Percentiles rank a stretch among this genome's conserved stretches.
Evolutionary conservation across 2,797 vertebrate species (phyloP).

Genomic region (Sebastes aleutianus): DNA sequence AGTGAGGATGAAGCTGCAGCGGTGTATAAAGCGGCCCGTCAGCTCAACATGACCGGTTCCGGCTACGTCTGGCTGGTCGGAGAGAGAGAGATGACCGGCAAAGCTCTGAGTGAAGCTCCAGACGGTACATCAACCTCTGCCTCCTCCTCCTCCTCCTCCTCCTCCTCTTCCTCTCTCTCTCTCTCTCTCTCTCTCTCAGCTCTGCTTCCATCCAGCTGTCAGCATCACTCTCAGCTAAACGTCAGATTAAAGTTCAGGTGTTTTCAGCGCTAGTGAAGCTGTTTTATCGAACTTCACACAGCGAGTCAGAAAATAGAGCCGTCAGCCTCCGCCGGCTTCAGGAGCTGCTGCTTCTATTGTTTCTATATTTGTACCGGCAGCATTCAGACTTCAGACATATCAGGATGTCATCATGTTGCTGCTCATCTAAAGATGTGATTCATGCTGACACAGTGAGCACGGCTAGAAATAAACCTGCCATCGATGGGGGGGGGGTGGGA

Average conservation of each 20-base stretch:
- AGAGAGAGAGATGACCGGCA: conserved; percentile 95
- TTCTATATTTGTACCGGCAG: too few species aligned
- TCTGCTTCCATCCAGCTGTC: conserved; percentile 57
- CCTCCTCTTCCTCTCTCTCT: not conserved
- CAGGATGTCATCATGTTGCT: too few species aligned
- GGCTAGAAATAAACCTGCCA: too few species aligned
- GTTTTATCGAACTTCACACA: too few species aligned
- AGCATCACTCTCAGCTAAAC: not conserved
- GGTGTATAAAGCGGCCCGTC: conserved; percentile 91
- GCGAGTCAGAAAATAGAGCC: too few species aligned
- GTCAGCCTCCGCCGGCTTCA: too few species aligned
- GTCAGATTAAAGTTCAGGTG: not conserved
- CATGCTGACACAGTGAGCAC: too few species aligned
- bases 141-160: not conserved
- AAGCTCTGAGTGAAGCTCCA: conserved; percentile 93
- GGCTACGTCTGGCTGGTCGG: conserved; percentile 98
- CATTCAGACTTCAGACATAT: too few species aligned
- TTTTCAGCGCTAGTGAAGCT: not conserved
- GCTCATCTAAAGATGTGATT: too few species aligned
- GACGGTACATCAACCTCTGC: conserved; percentile 83
- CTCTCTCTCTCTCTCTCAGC: conserved; percentile 27
- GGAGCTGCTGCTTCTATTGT: too few species aligned
- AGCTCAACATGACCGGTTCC: conserved; percentile 96
- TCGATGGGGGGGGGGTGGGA: too few species aligned
- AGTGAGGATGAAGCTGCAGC: conserved; percentile 96